Evolutionary conservation across 2,888 invertebrate genomes (phyloP), one percentile per base, ranked within the genome.

Genomic region (Lacanobia wlatinum): DNA sequence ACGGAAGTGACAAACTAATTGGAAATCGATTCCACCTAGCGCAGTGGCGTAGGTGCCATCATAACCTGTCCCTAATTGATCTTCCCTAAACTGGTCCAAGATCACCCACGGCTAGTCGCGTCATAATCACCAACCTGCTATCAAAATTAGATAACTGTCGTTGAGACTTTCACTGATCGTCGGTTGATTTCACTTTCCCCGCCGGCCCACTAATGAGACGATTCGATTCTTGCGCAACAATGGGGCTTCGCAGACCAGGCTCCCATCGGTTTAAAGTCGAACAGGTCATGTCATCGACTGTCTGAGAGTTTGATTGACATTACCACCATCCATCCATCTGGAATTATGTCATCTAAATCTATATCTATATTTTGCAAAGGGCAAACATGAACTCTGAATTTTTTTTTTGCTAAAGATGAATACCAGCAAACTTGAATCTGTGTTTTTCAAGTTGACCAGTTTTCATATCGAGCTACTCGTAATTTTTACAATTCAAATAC

Each of bases 61-160:
- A 65, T 28, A 70, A 70, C 50, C 40, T 40, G 72, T 69, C 73
- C 73, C 62, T 69, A 79, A 73, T 73, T 53, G 63, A 64, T 84
- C 66, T 76, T 73, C 73, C 76, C 71, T 70, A 76, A 79, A 77
- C 70, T 76, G 62, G 87, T 71, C 60, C 60, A 65, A 62, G 73
- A 78, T 82, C 78, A 78, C 69, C 83, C 72, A 80, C 73, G 58
- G 58, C 43, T 66, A 68, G 34, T 34, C 64, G 40, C 76, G 62
- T 80, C 78, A 82, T 71, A 82, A 83, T 79, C 73, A 75, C 74
- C 73, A 83, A 88, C 86, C 84, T 85, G 87, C 85, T 90, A 93
- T 93, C 90, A 89, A 94, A 94, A 94, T 95, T 94, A 94, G 93
- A 94, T 94, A 95, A 94, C 94, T 89, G 92, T 90, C 89, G 90